These are phyloP conservation scores for Meiosimyza platycephala DNA, from an alignment of 2,888 invertebrate genomes.

Conservation along the genomic window DNA sequence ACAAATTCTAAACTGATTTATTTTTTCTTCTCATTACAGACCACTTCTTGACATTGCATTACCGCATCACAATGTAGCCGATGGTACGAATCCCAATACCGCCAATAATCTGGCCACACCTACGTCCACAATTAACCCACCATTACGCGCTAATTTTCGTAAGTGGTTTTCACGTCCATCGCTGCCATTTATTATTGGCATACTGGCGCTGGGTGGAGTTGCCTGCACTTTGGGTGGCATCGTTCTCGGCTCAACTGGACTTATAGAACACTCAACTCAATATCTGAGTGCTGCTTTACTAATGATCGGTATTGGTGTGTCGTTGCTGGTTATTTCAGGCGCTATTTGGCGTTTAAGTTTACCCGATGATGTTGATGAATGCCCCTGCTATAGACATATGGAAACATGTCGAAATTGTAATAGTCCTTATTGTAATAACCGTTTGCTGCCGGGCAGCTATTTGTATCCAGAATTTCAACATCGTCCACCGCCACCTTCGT, in stretches of 20 bases:
- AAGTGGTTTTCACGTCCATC: conserved; percentile 65
- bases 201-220: conserved; percentile 64
- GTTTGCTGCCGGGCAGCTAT: conserved; percentile 84
- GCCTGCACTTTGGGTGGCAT: conserved; percentile 66
- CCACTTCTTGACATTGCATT: conserved; percentile 34
- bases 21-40: conserved; percentile 22
- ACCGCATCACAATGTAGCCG: conserved; percentile 16
- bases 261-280: conserved; percentile 65
- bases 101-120: conserved; percentile 14
- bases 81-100: conserved; percentile 10
- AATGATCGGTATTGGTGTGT: conserved; percentile 81
- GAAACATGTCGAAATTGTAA: conserved; percentile 69
- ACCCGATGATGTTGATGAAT: conserved; percentile 78
- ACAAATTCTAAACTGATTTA: not conserved
- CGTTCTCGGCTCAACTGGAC: conserved; percentile 64
- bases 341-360: conserved; percentile 93
- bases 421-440: conserved; percentile 78
- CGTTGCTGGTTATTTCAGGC: conserved; percentile 91
- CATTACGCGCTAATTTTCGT: conserved; percentile 53
- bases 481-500: conserved; percentile 94
- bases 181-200: conserved; percentile 64
- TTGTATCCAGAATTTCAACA: conserved; percentile 97
- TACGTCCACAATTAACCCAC: conserved; percentile 39
- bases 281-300: conserved; percentile 64
- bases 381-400: conserved; percentile 73